Evolutionary conservation across 1,140 invertebrate species (phyloP).

Genomic region (Globodera rostochiensis): DNA sequence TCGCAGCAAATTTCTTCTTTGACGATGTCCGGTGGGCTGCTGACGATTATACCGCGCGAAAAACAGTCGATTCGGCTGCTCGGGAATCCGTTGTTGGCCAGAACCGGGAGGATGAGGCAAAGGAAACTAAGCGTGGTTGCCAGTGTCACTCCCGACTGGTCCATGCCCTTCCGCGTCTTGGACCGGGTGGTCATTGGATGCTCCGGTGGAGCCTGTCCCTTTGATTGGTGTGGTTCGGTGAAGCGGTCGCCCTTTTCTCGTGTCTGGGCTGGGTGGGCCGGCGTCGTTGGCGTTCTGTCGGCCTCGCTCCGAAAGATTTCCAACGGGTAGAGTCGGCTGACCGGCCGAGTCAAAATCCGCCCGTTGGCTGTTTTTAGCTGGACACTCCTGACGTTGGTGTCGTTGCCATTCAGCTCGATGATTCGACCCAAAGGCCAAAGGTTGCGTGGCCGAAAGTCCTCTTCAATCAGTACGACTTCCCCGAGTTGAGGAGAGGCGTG

Average conservation of each 20-base stretch:
- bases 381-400: neutral
- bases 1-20: constrained; percentile 12
- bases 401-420: neutral
- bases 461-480: neutral
- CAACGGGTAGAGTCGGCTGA: constrained; percentile 21
- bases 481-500: neutral
- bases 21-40: neutral
- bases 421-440: neutral
- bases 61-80: neutral
- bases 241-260: neutral
- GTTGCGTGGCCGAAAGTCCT: neutral
- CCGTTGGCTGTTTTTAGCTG: constrained; percentile 21
- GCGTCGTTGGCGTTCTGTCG: too few relatives aligned
- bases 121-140: neutral
- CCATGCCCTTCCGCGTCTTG: neutral
- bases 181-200: constrained; percentile 7
- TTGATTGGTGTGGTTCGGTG: neutral
- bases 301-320: neutral
- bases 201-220: neutral
- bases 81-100: neutral
- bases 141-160: neutral
- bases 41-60: neutral
- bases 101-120: neutral
- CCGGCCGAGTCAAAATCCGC: constrained; percentile 10
- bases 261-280: too few relatives aligned